A percentile compares a stretch with the other conserved stretches of the same genome.
These are phyloP conservation scores for Chloroceryle amazona DNA, from an alignment of 2,797 vertebrate species.

Conservation along the genomic window DNA sequence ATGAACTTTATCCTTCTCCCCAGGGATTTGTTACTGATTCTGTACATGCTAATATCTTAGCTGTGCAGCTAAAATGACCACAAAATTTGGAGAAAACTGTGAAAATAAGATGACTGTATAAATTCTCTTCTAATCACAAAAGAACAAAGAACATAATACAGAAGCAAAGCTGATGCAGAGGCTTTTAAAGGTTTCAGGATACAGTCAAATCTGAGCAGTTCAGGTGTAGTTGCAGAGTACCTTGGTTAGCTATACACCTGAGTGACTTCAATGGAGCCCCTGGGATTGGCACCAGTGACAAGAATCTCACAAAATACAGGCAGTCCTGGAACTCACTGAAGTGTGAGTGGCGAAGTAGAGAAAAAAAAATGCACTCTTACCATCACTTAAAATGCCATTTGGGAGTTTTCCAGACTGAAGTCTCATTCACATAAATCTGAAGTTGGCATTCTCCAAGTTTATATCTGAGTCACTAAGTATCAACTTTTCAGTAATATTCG, in stretches of 20 bases:
- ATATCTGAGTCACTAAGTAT: background rate
- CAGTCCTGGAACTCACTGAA: background rate
- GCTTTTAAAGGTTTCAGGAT: background rate
- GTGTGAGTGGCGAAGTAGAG: background rate
- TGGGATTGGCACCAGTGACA: background rate
- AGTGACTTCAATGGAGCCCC: too few relatives aligned
- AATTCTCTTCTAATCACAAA: background rate
- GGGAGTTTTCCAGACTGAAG: background rate
- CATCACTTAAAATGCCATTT: background rate
- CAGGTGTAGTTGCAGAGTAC: background rate
- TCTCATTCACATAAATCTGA: background rate
- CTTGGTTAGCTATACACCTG: background rate
- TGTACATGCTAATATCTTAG: background rate
- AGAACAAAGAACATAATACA: background rate
- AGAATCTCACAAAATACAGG: background rate
- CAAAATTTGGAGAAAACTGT: background rate
- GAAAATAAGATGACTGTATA: background rate
- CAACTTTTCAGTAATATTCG: background rate
- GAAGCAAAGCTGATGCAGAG: background rate
- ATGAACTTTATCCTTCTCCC: background rate
- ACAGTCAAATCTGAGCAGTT: background rate
- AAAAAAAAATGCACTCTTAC: background rate
- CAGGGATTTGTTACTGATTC: background rate
- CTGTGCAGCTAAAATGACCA: background rate
- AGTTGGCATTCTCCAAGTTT: background rate